Base-by-base conservation (phyloP, 1,140 invertebrate genomes). In the Chironomus tepperi region DNA sequence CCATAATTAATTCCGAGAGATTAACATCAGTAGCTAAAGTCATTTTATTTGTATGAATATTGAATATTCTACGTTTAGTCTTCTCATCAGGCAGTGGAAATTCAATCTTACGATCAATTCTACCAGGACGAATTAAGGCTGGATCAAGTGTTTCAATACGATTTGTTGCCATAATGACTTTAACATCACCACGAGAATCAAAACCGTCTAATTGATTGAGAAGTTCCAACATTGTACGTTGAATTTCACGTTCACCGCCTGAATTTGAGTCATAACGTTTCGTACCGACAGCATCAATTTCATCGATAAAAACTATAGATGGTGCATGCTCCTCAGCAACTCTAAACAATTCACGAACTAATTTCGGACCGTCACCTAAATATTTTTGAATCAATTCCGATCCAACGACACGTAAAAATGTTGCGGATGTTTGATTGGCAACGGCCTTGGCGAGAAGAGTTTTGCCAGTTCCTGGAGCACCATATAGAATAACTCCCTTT, bases 221-320 rank as follows among this genome's bases (percentile, higher is more conserved):
- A 18, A 99, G 84, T 83, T 99, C 98, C 84, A 99, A 91, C 98
- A 99, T 99, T 76, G 98, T 99, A 81, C 98, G 88, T 83, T 99
- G 98, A 84, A 99, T 99, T 89, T 99, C 98, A 76, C 98, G 88
- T 83, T 99, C 98, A 76, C 98, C 98, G 67, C 98, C 98, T 77
- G 97, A 99, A 83, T 99, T 99, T 0, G 97, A 99, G 80, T 99
- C 98, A 81, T 99, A 99, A 80, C 96, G 88, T 86, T 99, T 99
- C 19, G 98, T 99, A 73, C 98, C 98, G 43, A 99, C 95, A 76
- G 98, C 98, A 88, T 99, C 98, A 79, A 99, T 99, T 89, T 99
- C 98, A 88, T 99, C 98, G 81, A 99, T 99, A 82, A 99, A 99
- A 0, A 99, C 97, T 84, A 99, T 99, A 0, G 97, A 98, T 8